Evolutionary conservation across 2,888 invertebrate genomes (phyloP).

Genomic region (Philonicus albiceps): DNA sequence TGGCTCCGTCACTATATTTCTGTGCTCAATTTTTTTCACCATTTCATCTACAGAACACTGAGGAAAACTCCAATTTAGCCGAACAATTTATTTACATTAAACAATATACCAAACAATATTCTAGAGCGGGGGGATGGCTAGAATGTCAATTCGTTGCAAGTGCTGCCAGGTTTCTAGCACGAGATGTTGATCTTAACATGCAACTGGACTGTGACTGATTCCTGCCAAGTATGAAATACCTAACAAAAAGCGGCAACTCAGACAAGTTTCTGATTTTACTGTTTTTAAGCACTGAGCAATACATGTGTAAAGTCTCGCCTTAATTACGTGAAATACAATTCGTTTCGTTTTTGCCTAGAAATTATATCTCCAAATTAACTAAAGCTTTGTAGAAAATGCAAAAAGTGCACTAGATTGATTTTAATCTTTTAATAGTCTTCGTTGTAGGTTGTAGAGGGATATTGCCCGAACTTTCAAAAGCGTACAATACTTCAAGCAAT

Average conservation of each 20-base stretch:
- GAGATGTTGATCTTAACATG: not conserved
- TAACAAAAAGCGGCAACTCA: not conserved
- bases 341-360: not conserved
- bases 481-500: not conserved
- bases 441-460: not conserved
- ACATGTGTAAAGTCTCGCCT: not conserved
- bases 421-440: not conserved
- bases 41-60: not conserved
- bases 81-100: conserved; percentile 39
- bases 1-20: not conserved
- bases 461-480: not conserved
- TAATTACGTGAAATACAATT: not conserved
- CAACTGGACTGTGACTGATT: not conserved
- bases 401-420: not conserved
- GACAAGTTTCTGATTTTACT: not conserved
- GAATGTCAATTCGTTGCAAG: conserved; percentile 7
- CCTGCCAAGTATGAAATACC: not conserved
- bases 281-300: not conserved
- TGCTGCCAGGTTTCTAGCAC: conserved; percentile 15
- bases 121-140: not conserved
- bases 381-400: not conserved
- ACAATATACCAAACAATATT: conserved; percentile 21
- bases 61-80: conserved; percentile 11
- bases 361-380: not conserved
- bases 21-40: conserved; percentile 32